A percentile compares a stretch with the other conserved stretches of the same genome.
Evolutionary conservation across 1,140 invertebrate species (phyloP).

Genomic region (Monomorium pharaonis): DNA sequence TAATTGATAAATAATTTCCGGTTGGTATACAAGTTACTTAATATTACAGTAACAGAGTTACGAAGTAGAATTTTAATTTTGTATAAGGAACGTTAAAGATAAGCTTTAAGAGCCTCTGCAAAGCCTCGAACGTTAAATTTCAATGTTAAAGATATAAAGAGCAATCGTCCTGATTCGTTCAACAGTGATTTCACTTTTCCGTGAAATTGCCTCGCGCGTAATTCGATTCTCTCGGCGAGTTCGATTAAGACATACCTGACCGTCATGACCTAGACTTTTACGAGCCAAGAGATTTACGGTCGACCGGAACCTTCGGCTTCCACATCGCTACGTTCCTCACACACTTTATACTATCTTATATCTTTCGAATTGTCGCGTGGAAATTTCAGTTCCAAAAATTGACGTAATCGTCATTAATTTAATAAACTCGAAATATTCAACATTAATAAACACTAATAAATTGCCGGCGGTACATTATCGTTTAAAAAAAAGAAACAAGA

Average conservation of each 20-base stretch:
- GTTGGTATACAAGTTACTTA: not conserved
- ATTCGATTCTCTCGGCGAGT: not conserved
- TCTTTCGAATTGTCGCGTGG: constrained; percentile 1
- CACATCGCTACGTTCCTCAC: not conserved
- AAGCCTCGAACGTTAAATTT: not conserved
- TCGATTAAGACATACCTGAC: constrained; percentile 62
- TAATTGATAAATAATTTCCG: not conserved
- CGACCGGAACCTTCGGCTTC: not conserved
- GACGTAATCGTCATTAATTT: constrained; percentile 25
- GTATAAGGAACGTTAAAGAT: not conserved
- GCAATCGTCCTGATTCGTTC: not conserved
- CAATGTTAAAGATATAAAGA: not conserved
- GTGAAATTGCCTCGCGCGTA: constrained; percentile 29
- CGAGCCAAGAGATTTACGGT: constrained; percentile 55
- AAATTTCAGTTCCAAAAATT: no score
- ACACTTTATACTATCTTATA: not conserved
- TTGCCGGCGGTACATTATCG: not conserved
- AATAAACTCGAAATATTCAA: constrained; percentile 1
- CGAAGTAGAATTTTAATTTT: not conserved
- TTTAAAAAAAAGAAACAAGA: not conserved
- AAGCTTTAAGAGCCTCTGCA: not conserved
- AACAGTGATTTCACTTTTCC: constrained; percentile 55
- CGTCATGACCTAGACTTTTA: constrained; percentile 56
- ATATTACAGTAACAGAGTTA: not conserved
- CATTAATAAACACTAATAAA: not conserved